These are phyloP conservation scores for Megastigmus dorsalis DNA, from an alignment of 2,888 invertebrate species.

Conservation along the genomic window DNA sequence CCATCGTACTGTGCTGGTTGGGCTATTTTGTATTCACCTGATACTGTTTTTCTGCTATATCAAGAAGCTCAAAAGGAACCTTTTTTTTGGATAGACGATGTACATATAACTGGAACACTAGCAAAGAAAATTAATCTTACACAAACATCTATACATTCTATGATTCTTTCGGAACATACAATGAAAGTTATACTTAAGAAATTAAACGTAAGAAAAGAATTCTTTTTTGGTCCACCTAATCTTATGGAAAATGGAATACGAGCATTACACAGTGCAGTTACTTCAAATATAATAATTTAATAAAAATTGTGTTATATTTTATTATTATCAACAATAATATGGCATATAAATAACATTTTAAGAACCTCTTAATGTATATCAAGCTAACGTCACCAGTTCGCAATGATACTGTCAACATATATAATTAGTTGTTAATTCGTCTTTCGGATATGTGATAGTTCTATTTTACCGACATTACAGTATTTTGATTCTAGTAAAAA, in stretches of 20 bases:
- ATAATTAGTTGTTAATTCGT: too few relatives aligned
- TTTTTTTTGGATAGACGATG: slow-evolving; percentile 91
- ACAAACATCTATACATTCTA: slow-evolving; percentile 76
- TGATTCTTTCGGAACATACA: slow-evolving; percentile 71
- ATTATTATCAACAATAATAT: too few relatives aligned
- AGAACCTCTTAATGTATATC: too few relatives aligned
- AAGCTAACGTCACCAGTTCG: too few relatives aligned
- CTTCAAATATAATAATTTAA: slow-evolving; percentile 27
- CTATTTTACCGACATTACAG: too few relatives aligned
- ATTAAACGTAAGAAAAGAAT: slow-evolving; percentile 70
- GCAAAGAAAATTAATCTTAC: slow-evolving; percentile 78
- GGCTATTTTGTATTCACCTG: slow-evolving; percentile 81
- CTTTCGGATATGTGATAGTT: too few relatives aligned
- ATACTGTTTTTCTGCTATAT: slow-evolving; percentile 78
- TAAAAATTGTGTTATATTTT: too few relatives aligned
- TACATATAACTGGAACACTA: slow-evolving; percentile 84
- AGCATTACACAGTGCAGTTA: slow-evolving; percentile 75
- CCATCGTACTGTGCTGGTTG: slow-evolving; percentile 87
- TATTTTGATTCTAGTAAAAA: too few relatives aligned
- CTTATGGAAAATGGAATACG: slow-evolving; percentile 75
- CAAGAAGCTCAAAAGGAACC: slow-evolving; percentile 78
- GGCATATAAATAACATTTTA: too few relatives aligned
- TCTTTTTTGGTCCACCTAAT: slow-evolving; percentile 78
- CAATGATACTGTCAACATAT: too few relatives aligned
- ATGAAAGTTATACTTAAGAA: slow-evolving; percentile 65